Conservation (phyloP, 2,888 invertebrate species). For the Emmelina monodactyla region DNA sequence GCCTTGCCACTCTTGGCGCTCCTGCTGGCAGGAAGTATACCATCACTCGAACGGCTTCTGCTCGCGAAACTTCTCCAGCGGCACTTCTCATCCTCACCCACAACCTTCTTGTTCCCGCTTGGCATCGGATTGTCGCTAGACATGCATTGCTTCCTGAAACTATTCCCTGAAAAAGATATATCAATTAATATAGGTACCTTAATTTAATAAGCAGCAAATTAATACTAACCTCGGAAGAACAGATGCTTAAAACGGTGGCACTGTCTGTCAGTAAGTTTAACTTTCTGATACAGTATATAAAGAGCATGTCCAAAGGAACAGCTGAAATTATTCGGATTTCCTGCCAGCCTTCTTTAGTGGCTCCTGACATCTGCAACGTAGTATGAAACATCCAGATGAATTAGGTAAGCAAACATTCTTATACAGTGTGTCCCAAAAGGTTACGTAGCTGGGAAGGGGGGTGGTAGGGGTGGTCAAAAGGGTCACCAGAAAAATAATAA, state of each 20-base stretch:
- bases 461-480: too few relatives aligned
- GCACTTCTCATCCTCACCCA: constrained; percentile 85
- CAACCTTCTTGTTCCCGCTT: constrained; percentile 88
- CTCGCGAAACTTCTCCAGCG: constrained; percentile 18
- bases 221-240: constrained; percentile 37
- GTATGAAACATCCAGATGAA: too few relatives aligned
- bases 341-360: constrained; percentile 46
- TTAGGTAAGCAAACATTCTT: too few relatives aligned
- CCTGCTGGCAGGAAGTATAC: constrained; percentile 48
- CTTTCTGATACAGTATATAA: constrained; percentile 40
- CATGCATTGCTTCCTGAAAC: constrained; percentile 29
- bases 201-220: not conserved
- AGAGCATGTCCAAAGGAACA: constrained; percentile 50
- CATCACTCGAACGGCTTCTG: constrained; percentile 32
- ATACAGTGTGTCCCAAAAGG: too few relatives aligned
- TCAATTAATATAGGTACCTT: not conserved
- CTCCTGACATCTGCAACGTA: constrained; percentile 39
- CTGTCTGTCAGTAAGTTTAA: constrained; percentile 45
- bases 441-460: too few relatives aligned
- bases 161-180: constrained; percentile 24
- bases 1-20: constrained; percentile 50
- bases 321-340: constrained; percentile 44
- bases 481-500: too few relatives aligned
- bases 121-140: constrained; percentile 90
- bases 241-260: constrained; percentile 47